Evolutionary conservation across 2,113 vertebrate species (phyloP), one percentile per base, ranked within the genome.

Genomic region (Apus apus): DNA sequence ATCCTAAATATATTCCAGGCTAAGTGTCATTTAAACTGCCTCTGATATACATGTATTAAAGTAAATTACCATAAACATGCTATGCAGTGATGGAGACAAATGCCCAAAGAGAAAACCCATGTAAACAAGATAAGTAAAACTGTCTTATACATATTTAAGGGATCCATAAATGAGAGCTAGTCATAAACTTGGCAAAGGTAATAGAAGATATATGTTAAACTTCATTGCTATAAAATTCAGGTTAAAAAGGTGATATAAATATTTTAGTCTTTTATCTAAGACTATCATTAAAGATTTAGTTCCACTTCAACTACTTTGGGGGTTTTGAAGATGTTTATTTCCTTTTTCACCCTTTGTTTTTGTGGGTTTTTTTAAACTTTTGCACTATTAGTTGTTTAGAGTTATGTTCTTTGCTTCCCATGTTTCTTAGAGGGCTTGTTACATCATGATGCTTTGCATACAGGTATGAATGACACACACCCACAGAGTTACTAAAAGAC

Each of bases 71-170:
- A 98, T 98, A 97, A 98, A 98, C 95, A 90, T 90, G 85, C 85
- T 95, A 87, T 71, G 82, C 85, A 85, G 85, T 96, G 97, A 97
- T 96, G 83, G 96, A 97, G 96, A 97, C 96, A 97, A 97, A 98
- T 97, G 96, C 81, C 85, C 89, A 88, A 97, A 96, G 93, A 97
- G 93, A 96, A 93, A 97, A 92, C 68, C 36, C 93, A 85, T 94
- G 96, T 98, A 98, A 98, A 97, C 97, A 97, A 95, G 95, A 95
- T 94, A 97, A 98, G 95, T 97, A 97, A 97, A 97, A 95, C 96
- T 91, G 94, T 96, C 96, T 97, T 97, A 97, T 97, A 95, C 97
- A 97, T 97, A 97, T 97, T 98, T 97, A 97, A 97, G 90, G 91
- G 57, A 95, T 80, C 62, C 94, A 96, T 97, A 98, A 97, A 97